Evolutionary conservation across 2,113 vertebrate genomes (phyloP).

Genomic region (Halichoerus grypus): DNA sequence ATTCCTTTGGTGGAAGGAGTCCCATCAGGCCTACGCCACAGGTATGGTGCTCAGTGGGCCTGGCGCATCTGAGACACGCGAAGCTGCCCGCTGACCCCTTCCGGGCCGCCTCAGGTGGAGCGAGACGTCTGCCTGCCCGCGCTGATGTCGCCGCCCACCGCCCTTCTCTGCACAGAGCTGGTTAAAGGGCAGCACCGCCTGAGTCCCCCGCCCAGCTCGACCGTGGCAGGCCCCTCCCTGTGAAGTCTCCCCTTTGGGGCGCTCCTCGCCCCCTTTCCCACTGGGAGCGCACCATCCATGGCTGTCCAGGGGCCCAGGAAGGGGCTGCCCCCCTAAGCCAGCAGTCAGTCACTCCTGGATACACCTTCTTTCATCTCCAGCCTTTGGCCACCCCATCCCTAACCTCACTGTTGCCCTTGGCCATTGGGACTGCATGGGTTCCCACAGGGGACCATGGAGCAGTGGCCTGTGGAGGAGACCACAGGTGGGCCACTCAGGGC

Average conservation of each 20-base stretch:
- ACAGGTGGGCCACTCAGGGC: neutral
- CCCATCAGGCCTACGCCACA: neutral
- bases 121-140: rapidly evolving
- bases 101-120: too few species aligned
- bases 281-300: neutral
- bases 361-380: neutral
- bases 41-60: neutral
- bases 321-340: neutral
- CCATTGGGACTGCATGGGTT: neutral
- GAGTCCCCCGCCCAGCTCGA: rapidly evolving
- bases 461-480: neutral
- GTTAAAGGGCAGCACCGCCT: rapidly evolving
- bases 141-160: rapidly evolving
- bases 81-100: rapidly evolving
- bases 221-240: neutral
- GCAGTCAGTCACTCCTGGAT: neutral
- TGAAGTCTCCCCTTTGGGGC: neutral
- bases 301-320: neutral
- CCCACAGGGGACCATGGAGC: neutral
- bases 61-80: rapidly evolving
- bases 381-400: neutral
- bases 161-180: neutral
- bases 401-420: neutral
- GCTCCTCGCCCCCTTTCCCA: neutral
- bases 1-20: neutral